Evolutionary conservation across 2,888 invertebrate genomes (phyloP), one percentile per base, ranked within the genome.

Genomic region (Caprella mutica): DNA sequence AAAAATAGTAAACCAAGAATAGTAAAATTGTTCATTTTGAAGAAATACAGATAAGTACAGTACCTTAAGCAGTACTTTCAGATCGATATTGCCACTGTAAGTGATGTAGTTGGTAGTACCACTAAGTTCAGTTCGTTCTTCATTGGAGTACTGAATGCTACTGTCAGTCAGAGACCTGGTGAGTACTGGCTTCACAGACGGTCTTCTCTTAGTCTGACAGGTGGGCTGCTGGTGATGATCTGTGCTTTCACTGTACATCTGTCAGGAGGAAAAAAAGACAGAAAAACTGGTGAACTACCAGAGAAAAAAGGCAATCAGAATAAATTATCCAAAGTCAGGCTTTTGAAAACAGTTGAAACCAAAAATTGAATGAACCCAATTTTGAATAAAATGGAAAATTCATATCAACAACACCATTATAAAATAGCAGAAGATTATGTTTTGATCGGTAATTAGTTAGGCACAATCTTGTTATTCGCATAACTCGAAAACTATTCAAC

Each of bases 21-120:
- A 14, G 17, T 3, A 9, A n/a, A n/a, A n/a, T n/a, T 33, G 21
- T 8, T 24, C 8, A 26, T 8, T n/a, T 6, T 5, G 21, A 14
- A 29, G 24, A 48, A 29, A 6, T 12, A 40, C 26, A 40, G 21
- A 21, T 21, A 9, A 12, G 8, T 29, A 2, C 17, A 38, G 67
- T 74, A 85, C 86, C 78, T 86, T 85, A 8, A 87, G 73, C 2
- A 93, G 84, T 14, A 93, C 86, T 76, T 86, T 84, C 66, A 89
- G 82, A 72, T 94, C 90, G 58, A 98, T 83, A 70, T 93, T 88
- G 0, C 98, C 97, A 68, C 94, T 92, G 68, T 85, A 85, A 27
- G 92, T 94, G 58, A 97, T 94, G 70, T 94, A 98, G 71, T 85
- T 82, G 21, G 84, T 77, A 0, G 96, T 86, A 0, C 91, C 92